phyloP scores from a whole-genome alignment of 2,113 vertebrate genomes.

The Ursus arctos region DNA sequence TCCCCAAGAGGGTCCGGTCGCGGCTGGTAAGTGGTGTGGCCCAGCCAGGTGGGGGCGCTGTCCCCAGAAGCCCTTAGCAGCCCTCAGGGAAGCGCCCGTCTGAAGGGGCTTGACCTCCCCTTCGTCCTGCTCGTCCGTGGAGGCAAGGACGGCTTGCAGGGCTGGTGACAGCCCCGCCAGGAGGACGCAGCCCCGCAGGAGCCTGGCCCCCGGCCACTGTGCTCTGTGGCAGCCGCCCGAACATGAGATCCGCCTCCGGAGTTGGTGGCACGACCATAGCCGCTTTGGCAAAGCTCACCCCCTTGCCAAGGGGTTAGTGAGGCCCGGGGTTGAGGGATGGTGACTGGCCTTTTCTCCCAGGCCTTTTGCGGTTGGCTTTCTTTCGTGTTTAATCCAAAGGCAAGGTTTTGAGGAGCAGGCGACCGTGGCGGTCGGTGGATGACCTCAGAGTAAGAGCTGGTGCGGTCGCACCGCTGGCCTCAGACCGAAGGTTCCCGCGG shows the following conservation, averaged over 20 bases:
- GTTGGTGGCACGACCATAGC: rapidly evolving
- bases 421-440: rapidly evolving
- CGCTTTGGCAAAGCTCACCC: not conserved
- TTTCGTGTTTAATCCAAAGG: not conserved
- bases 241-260: rapidly evolving
- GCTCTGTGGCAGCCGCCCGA: rapidly evolving
- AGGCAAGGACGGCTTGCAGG: no score
- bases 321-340: not conserved
- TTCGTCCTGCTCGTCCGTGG: not conserved
- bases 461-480: not conserved
- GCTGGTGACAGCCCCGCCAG: not conserved
- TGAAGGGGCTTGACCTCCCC: not conserved
- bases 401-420: not conserved
- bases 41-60: not conserved
- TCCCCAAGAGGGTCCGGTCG: conserved; percentile 96
- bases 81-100: not conserved
- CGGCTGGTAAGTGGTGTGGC: conserved; percentile 93
- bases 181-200: not conserved
- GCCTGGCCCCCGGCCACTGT: not conserved
- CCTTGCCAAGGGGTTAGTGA: not conserved
- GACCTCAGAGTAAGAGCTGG: not conserved
- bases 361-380: not conserved
- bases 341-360: rapidly evolving
- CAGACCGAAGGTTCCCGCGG: not conserved
- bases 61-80: not conserved